Evolutionary conservation across 2,113 vertebrate species (phyloP), one percentile per base, ranked within the genome.

Genomic region (Eretmochelys imbricata): DNA sequence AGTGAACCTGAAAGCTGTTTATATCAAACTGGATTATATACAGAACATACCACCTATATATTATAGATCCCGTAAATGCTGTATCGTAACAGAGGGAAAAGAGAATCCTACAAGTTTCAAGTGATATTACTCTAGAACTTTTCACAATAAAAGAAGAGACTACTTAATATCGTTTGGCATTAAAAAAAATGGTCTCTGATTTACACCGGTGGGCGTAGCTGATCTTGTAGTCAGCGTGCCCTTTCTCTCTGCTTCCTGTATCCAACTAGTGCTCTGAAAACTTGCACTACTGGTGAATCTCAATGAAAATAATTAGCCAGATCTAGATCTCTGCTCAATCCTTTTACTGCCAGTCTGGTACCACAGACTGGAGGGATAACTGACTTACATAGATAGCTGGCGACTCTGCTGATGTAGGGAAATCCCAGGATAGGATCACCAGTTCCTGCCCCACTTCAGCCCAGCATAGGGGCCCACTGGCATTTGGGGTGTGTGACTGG

Each of bases 11-110:
- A 93, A 90, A 84, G 79, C 78, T 8, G 82, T 84, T 75, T 62
- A 51, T 96, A 86, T 88, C 16, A 10, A 91, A 80, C 69, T 69
- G 62, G 83, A 85, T 97, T 96, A 83, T 96, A 95, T 91, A 2
- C 81, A 82, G 82, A 90, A 91, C 72, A 90, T 95, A 89, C 95
- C 93, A 96, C 89, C 93, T 96, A 81, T 93, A 87, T 57, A 55
- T 42, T 94, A 57, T 91, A 87, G 88, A 89, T 91, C 86, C 65
- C 76, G 89, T 90, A 95, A 11, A 95, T 49, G 79, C 86, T 94
- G 88, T 89, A 89, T 93, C 82, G 53, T 88, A 79, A 96, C 92
- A 82, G 79, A 53, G 85, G 89, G 90, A 94, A 96, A 96, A 95
- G 93, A 88, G 50, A 93, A 92, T 55, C 53, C 76, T 92, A 91